phyloP scores from a whole-genome alignment of 2,113 vertebrate species.

The Poeciliopsis occidentalis region DNA sequence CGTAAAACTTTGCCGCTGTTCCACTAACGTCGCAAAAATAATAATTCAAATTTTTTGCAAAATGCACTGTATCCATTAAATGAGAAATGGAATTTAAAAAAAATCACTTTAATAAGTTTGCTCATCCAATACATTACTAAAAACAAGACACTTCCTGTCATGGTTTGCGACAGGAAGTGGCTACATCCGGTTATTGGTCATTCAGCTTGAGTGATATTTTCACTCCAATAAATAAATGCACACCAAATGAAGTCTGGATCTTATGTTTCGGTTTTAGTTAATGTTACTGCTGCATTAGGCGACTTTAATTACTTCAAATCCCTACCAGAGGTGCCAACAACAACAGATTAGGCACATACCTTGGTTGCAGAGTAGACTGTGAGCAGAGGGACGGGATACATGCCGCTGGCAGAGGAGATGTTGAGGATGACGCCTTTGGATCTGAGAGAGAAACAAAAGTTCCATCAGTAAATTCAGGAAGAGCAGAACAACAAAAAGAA shows the following conservation, averaged over 20 bases:
- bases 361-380: constrained; percentile 92
- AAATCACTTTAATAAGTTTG: too few species aligned
- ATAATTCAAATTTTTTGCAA: too few species aligned
- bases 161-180: too few species aligned
- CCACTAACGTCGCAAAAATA: too few species aligned
- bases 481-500: neutral
- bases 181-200: too few species aligned
- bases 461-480: neutral
- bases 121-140: too few species aligned
- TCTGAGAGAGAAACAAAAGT: constrained; percentile 51
- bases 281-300: neutral
- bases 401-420: constrained; percentile 88
- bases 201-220: neutral
- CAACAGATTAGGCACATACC: constrained; percentile 63
- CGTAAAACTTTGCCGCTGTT: too few species aligned
- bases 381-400: constrained; percentile 85
- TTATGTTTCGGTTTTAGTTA: neutral
- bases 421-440: constrained; percentile 90
- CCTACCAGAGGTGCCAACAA: neutral
- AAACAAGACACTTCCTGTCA: too few species aligned
- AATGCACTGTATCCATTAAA: too few species aligned
- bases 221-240: neutral
- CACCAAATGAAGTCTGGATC: neutral
- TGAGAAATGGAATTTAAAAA: too few species aligned
- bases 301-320: neutral